Evolutionary conservation across 2,888 invertebrate species (phyloP).

Genomic region (Lingula anatina): DNA sequence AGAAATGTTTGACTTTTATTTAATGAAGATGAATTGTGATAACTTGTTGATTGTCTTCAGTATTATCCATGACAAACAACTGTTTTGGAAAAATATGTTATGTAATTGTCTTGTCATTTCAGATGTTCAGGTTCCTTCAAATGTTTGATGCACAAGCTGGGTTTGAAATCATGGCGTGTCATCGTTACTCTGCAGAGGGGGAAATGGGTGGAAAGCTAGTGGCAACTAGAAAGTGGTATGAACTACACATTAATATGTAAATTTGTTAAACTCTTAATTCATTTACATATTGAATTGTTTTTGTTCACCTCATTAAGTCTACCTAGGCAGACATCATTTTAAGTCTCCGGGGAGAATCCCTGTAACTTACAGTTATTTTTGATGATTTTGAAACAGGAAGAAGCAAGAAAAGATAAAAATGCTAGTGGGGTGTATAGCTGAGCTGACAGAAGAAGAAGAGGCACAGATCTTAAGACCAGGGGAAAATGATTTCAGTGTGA

Average conservation of each 20-base stretch:
- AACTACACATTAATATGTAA: too few species aligned
- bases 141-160: constrained; percentile 94
- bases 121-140: constrained; percentile 91
- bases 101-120: constrained; percentile 49
- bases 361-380: neutral
- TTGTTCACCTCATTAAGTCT: neutral
- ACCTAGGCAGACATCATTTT: neutral
- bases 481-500: constrained; percentile 98
- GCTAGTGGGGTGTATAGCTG: constrained; percentile 96
- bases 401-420: constrained; percentile 94
- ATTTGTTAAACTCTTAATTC: too few species aligned
- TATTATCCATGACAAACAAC: too few species aligned
- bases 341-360: neutral
- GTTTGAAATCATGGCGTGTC: constrained; percentile 90
- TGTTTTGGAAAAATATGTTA: too few species aligned
- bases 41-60: too few species aligned
- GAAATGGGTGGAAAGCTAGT: constrained; percentile 94
- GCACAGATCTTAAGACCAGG: constrained; percentile 83
- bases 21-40: too few species aligned
- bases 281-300: too few species aligned
- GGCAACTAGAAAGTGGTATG: constrained; percentile 85
- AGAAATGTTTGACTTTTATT: too few species aligned
- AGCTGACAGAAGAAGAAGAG: constrained; percentile 90
- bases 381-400: constrained; percentile 53
- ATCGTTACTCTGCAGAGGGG: constrained; percentile 91